These are phyloP conservation scores for Cheilosia pagana DNA, from an alignment of 2,888 invertebrate species.

Conservation along the genomic window DNA sequence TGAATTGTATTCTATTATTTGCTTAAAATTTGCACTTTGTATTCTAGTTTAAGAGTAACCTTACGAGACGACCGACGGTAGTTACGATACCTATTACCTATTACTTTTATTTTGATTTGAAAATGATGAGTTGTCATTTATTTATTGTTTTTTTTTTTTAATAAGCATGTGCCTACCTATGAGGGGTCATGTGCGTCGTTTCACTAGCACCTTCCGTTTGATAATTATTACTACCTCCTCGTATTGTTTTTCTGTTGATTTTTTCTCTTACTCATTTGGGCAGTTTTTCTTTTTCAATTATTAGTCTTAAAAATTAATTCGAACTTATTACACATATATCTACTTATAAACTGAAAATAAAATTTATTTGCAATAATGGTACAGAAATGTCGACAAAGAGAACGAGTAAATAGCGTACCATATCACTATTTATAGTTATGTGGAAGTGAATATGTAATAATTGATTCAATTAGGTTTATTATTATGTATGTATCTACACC, in stretches of 20 bases:
- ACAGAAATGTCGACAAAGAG: slow-evolving; percentile 31
- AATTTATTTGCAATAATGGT: slow-evolving; percentile 58
- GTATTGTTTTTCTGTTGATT: slow-evolving; percentile 22
- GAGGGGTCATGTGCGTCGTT: neutral
- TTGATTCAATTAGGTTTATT: slow-evolving; percentile 50
- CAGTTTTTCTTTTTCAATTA: slow-evolving; percentile 4
- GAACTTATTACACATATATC: neutral
- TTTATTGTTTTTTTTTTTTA: slow-evolving; percentile 35
- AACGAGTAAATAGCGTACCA: slow-evolving; percentile 29
- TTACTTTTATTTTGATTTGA: slow-evolving; percentile 1
- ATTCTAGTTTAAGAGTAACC: slow-evolving; percentile 55
- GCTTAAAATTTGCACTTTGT: slow-evolving; percentile 52
- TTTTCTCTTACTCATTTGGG: neutral
- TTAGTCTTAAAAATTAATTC: neutral
- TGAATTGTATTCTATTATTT: slow-evolving; percentile 42
- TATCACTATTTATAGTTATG: slow-evolving; percentile 40
- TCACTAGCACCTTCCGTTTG: neutral
- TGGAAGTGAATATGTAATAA: slow-evolving; percentile 59
- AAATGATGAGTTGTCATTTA: slow-evolving; percentile 18
- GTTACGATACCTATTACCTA: slow-evolving; percentile 17
- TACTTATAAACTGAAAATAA: slow-evolving; percentile 4
- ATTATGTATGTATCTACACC: slow-evolving; percentile 47
- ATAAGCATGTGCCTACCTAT: slow-evolving; percentile 1
- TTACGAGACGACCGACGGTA: slow-evolving; percentile 9
- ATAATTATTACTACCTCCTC: neutral